Evolutionary conservation across 2,113 vertebrate genomes (phyloP).

Genomic region (Calyptomena viridis): DNA sequence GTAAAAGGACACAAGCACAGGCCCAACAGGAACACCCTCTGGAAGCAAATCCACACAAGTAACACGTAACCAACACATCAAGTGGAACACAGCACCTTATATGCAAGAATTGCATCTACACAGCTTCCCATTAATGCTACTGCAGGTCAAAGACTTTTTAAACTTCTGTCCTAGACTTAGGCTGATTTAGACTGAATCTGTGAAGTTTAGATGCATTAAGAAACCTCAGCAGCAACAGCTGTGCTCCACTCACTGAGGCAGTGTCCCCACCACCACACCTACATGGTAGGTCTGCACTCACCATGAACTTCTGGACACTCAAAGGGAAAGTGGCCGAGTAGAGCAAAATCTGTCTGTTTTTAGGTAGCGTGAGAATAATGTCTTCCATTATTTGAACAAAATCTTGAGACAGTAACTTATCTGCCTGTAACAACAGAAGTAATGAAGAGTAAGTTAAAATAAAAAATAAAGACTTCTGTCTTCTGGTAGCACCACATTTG

Average conservation of each 20-base stretch:
- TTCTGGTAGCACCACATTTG: neutral
- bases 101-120: neutral
- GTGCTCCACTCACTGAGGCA: neutral
- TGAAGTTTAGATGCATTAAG: neutral
- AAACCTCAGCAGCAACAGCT: neutral
- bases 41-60: neutral
- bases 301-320: constrained; percentile 99
- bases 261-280: neutral
- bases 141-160: fast-evolving
- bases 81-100: neutral
- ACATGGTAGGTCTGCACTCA: constrained; percentile 41
- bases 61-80: fast-evolving
- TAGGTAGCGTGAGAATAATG: constrained; percentile 92
- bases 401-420: constrained; percentile 98
- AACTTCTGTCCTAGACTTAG: neutral
- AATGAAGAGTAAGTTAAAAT: neutral
- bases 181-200: neutral
- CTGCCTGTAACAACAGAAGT: constrained; percentile 80
- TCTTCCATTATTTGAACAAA: constrained; percentile 99
- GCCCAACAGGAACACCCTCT: neutral
- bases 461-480: neutral
- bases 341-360: constrained; percentile 97
- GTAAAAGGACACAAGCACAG: neutral
- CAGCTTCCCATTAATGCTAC: neutral
- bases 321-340: constrained; percentile 98